Percentiles rank a stretch among this genome's conserved stretches.
phyloP scores from a whole-genome alignment of 2,888 invertebrate species.

The Hypercompe scribonia region DNA sequence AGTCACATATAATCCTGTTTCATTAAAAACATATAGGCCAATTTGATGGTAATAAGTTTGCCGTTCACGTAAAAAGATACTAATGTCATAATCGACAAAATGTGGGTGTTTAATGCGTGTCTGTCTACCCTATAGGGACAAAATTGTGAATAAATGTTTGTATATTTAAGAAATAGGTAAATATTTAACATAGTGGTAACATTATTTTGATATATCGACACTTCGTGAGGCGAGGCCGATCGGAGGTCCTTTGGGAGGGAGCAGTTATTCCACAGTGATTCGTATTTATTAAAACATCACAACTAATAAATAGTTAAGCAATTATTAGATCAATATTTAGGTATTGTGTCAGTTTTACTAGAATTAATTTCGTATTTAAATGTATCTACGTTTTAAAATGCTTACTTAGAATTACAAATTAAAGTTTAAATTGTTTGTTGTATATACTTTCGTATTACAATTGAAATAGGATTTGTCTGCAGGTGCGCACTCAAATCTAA shows the following conservation, averaged over 20 bases:
- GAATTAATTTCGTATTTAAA: neutral
- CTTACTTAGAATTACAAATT: too few species aligned
- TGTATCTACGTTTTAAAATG: neutral
- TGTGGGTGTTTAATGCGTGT: neutral
- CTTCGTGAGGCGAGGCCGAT: neutral
- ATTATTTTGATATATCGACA: constrained; percentile 9
- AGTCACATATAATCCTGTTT: too few species aligned
- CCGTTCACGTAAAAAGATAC: too few species aligned
- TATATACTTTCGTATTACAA: too few species aligned
- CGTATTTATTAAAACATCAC: constrained; percentile 10
- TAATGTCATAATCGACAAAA: too few species aligned
- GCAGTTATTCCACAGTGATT: constrained; percentile 13
- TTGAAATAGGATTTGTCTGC: too few species aligned
- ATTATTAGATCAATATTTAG: neutral
- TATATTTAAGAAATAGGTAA: neutral
- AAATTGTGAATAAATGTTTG: neutral
- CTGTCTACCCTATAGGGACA: too few species aligned
- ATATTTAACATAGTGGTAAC: neutral
- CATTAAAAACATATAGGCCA: too few species aligned
- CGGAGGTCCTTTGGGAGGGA: neutral
- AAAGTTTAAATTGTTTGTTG: too few species aligned
- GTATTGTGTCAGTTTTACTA: neutral
- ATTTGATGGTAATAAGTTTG: too few species aligned
- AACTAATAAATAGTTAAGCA: neutral
- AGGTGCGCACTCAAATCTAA: too few species aligned